Percentiles rank a stretch among this genome's conserved stretches.
These are phyloP conservation scores for Sebastes schlegelii DNA, from an alignment of 2,113 vertebrate species.

Conservation along the genomic window DNA sequence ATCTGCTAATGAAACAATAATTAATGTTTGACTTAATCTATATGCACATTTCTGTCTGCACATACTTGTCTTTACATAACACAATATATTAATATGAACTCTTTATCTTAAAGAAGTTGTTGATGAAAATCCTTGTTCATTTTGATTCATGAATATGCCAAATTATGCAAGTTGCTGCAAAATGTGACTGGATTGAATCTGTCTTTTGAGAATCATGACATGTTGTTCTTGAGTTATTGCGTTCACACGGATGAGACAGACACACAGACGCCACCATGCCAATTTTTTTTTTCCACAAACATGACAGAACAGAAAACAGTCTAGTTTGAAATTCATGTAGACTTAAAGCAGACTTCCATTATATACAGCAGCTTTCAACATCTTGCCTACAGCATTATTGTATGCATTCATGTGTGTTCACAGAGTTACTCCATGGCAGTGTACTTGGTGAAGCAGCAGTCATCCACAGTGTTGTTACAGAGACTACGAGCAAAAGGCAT, in stretches of 20 bases:
- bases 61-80: background rate
- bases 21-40: background rate
- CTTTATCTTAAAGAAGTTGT: background rate
- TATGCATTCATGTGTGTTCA: conserved; percentile 22
- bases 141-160: background rate
- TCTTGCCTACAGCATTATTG: background rate
- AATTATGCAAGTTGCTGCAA: background rate
- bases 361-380: background rate
- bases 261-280: background rate
- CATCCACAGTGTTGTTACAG: conserved; percentile 95
- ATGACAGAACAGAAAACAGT: background rate
- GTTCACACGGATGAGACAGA: background rate
- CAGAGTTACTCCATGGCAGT: conserved; percentile 99
- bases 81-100: background rate
- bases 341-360: background rate
- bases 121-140: background rate
- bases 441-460: conserved; percentile 98
- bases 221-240: background rate
- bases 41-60: background rate
- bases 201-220: background rate
- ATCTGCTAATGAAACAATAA: background rate
- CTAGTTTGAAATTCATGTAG: background rate
- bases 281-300: background rate
- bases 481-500: conserved; percentile 97
- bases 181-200: background rate